phyloP scores from a whole-genome alignment of 1,140 invertebrate genomes.

The Meloidogyne exigua region DNA sequence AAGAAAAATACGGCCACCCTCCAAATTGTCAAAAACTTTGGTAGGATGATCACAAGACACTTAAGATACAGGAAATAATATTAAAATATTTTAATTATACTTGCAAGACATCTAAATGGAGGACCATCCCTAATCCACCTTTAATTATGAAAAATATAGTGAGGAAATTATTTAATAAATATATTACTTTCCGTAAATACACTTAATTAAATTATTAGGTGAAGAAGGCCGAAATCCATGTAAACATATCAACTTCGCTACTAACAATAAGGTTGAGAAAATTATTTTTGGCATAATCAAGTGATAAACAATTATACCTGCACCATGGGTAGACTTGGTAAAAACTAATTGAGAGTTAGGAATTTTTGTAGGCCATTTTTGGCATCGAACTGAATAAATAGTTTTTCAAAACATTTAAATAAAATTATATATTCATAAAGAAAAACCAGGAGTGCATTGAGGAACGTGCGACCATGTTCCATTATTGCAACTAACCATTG shows the following conservation, averaged over 20 bases:
- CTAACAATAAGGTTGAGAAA: no score
- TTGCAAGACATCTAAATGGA: slow-evolving; percentile 57
- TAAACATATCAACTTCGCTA: slow-evolving; percentile 84
- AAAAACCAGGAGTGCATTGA: slow-evolving; percentile 76
- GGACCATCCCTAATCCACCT: slow-evolving; percentile 64
- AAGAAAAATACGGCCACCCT: slow-evolving; percentile 84
- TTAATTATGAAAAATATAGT: not conserved
- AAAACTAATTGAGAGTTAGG: slow-evolving; percentile 90
- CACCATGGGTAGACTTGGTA: slow-evolving; percentile 89
- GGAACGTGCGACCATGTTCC: slow-evolving; percentile 92
- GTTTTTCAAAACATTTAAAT: slow-evolving; percentile 14
- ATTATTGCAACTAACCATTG: slow-evolving; percentile 76
- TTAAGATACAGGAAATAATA: slow-evolving; percentile 59
- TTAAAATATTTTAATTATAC: slow-evolving; percentile 31
- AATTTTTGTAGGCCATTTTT: slow-evolving; percentile 80
- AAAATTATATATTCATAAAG: slow-evolving; percentile 25
- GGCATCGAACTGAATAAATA: slow-evolving; percentile 73
- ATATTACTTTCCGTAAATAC: slow-evolving; percentile 77
- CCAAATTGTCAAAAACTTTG: slow-evolving; percentile 73
- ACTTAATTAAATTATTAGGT: slow-evolving; percentile 72
- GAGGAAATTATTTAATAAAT: not conserved
- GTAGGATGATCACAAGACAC: slow-evolving; percentile 86
- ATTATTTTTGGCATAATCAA: not conserved
- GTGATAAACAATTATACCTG: no score
- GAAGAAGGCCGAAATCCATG: slow-evolving; percentile 83